Evolutionary conservation across 2,113 vertebrate species (phyloP).

Genomic region (Romanogobio albipinnatus): DNA sequence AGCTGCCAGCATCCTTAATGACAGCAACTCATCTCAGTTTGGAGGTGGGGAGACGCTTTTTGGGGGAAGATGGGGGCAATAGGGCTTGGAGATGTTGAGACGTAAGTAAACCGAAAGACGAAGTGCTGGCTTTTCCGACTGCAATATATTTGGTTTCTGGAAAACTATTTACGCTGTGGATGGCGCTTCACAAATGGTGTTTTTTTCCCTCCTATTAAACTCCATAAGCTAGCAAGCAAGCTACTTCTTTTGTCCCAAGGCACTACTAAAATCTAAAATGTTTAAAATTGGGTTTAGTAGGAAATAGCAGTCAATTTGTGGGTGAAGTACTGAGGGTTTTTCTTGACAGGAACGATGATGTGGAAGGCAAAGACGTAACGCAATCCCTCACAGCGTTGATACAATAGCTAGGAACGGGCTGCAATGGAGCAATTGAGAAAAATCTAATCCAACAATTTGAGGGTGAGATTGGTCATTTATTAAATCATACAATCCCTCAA

Average conservation of each 20-base stretch:
- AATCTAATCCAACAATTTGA: slow-evolving; percentile 72
- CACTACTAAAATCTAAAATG: slow-evolving; percentile 76
- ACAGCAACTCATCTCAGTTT: slow-evolving; percentile 40
- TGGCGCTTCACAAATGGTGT: slow-evolving; percentile 63
- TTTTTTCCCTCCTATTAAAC: slow-evolving; percentile 65
- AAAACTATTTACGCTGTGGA: slow-evolving; percentile 53
- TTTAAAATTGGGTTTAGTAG: slow-evolving; percentile 78
- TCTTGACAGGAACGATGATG: slow-evolving; percentile 64
- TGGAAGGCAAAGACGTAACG: slow-evolving; percentile 69
- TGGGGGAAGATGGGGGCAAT: slow-evolving; percentile 37
- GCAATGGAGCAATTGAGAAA: slow-evolving; percentile 68
- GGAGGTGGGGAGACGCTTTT: not conserved
- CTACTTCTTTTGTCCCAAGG: slow-evolving; percentile 71
- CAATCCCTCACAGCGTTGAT: slow-evolving; percentile 74
- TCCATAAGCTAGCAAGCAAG: slow-evolving; percentile 68
- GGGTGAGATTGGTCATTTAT: slow-evolving; percentile 76
- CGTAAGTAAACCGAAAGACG: slow-evolving; percentile 24
- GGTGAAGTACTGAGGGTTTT: slow-evolving; percentile 68
- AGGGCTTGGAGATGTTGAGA: not conserved
- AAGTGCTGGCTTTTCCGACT: slow-evolving; percentile 30
- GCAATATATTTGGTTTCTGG: slow-evolving; percentile 44
- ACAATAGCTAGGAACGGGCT: slow-evolving; percentile 74
- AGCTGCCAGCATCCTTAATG: slow-evolving; percentile 45
- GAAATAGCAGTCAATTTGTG: slow-evolving; percentile 74
- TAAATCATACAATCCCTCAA: slow-evolving; percentile 75